phyloP scores from a whole-genome alignment of 1,140 invertebrate genomes.

The Drosophila ironensis region DNA sequence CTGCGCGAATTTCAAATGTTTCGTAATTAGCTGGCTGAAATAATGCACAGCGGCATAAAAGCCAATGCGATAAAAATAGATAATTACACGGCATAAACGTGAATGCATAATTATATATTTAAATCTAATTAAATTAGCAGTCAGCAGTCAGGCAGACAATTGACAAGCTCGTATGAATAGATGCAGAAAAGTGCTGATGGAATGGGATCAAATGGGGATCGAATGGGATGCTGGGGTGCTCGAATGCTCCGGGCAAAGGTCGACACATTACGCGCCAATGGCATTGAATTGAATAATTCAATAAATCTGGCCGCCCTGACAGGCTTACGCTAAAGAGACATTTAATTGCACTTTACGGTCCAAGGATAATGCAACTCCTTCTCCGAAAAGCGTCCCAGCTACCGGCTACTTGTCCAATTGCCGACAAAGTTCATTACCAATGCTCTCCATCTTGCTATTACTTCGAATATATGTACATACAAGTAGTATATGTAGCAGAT shows the following conservation, averaged over 20 bases:
- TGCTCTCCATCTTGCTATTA: conserved; percentile 19
- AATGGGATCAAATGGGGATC: not conserved
- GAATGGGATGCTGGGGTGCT: not conserved
- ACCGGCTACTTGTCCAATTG: conserved; percentile 45
- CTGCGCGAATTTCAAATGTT: conserved; percentile 27
- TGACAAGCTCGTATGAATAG: conserved; percentile 47
- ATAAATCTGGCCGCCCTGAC: conserved; percentile 17
- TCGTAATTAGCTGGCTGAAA: conserved; percentile 55
- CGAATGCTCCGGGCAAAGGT: conserved; percentile 1
- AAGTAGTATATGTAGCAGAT: not conserved
- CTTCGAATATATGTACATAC: not conserved
- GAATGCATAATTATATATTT: conserved; percentile 63
- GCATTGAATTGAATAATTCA: conserved; percentile 49
- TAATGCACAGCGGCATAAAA: conserved; percentile 14
- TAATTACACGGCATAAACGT: conserved; percentile 38
- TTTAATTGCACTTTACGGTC: conserved; percentile 28
- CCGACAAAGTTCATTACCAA: conserved; percentile 54
- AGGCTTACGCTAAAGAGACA: not conserved
- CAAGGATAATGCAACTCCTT: not conserved
- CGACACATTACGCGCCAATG: conserved; percentile 48
- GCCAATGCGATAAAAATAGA: conserved; percentile 9
- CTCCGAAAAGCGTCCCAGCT: too few species aligned
- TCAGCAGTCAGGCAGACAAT: conserved; percentile 54
- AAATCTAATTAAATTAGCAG: conserved; percentile 78
- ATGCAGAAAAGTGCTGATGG: too few species aligned